phyloP scores from a whole-genome alignment of 53 echinoderm and acorn worm species.

The Stichopus horrens region DNA sequence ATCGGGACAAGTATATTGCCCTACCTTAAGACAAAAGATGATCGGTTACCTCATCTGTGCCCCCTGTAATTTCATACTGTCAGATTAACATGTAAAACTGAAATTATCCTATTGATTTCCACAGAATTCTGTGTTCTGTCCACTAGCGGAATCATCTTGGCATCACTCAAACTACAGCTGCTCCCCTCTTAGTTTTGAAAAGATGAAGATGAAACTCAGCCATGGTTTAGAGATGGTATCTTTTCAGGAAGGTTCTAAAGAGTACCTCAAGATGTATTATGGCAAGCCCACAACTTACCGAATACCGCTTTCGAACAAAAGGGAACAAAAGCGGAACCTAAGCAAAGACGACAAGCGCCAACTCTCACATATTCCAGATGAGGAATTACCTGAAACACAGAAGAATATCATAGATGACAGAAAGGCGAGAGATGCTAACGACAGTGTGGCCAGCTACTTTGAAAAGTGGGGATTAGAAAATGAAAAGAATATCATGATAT shows the following conservation, averaged over 20 bases:
- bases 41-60: no score
- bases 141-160: not conserved
- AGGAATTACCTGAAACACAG: not conserved
- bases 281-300: not conserved
- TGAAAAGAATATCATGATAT: not conserved
- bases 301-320: not conserved
- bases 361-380: not conserved
- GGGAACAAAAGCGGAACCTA: not conserved
- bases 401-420: not conserved
- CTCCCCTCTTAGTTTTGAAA: not conserved
- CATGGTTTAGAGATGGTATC: not conserved
- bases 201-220: not conserved
- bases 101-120: not conserved
- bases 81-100: no score
- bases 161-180: not conserved
- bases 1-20: no score
- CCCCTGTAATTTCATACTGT: no score
- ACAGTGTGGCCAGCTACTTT: not conserved
- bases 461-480: slow-evolving; percentile 21
- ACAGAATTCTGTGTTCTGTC: not conserved
- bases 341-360: not conserved
- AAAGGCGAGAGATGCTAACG: not conserved
- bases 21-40: no score
- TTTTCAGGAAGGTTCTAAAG: slow-evolving; percentile 3
- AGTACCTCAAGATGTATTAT: not conserved